A percentile compares a stretch with the other conserved stretches of the same genome.
Evolutionary conservation across 2,888 invertebrate genomes (phyloP).

Genomic region (Atrina japonica): DNA sequence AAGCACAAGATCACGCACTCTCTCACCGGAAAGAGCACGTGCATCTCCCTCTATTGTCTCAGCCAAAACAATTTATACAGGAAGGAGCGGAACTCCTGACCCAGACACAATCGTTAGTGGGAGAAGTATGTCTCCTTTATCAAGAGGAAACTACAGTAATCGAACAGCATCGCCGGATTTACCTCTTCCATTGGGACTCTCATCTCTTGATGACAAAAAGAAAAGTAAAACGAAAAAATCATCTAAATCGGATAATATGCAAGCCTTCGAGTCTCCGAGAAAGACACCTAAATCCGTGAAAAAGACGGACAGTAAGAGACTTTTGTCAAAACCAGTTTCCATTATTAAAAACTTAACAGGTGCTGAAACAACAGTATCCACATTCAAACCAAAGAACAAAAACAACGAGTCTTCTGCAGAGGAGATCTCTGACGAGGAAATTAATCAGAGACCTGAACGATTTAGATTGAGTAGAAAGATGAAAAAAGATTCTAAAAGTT

Average conservation of each 20-base stretch:
- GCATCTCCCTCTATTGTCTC: constrained; percentile 6
- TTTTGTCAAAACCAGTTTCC: constrained; percentile 58
- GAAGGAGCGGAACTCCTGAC: constrained; percentile 15
- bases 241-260: constrained; percentile 20
- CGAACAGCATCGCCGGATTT: not conserved
- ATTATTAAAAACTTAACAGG: constrained; percentile 57
- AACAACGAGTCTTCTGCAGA: constrained; percentile 51
- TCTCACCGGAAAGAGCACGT: not conserved
- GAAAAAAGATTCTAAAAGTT: constrained; percentile 46
- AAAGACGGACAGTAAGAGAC: constrained; percentile 48
- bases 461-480: constrained; percentile 41
- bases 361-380: constrained; percentile 58
- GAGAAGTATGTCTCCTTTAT: constrained; percentile 22
- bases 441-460: constrained; percentile 39
- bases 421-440: constrained; percentile 65
- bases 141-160: constrained; percentile 16
- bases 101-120: not conserved
- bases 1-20: constrained; percentile 37
- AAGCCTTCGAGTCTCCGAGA: constrained; percentile 44
- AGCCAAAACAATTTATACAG: constrained; percentile 4
- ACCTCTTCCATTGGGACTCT: constrained; percentile 1
- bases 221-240: constrained; percentile 22
- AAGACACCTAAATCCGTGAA: constrained; percentile 51
- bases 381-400: constrained; percentile 56
- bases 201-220: constrained; percentile 16